Conservation (phyloP, 2,113 vertebrate genomes). For the Mesocricetus auratus region DNA sequence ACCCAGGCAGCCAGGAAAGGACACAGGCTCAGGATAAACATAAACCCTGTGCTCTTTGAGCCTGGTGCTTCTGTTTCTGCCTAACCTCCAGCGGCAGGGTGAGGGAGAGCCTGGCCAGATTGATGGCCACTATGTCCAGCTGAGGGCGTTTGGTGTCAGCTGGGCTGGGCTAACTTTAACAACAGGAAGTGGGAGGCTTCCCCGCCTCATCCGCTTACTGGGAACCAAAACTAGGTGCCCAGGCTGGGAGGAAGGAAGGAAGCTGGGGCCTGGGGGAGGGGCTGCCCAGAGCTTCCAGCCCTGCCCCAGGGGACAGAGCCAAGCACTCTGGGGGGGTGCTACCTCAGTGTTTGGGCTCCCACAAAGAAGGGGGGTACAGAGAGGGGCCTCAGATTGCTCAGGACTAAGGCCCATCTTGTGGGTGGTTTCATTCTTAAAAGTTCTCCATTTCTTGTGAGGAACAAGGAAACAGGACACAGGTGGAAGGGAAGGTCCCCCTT, state of each 20-base stretch:
- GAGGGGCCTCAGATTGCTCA: background rate
- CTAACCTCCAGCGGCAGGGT: background rate
- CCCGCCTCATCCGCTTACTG: slow-evolving; percentile 80
- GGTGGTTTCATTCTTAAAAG: background rate
- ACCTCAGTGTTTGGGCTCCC: background rate
- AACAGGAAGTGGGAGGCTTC: slow-evolving; percentile 88
- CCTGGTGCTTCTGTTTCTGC: slow-evolving; percentile 28
- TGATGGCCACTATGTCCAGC: slow-evolving; percentile 26
- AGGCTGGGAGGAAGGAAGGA: slow-evolving; percentile 77
- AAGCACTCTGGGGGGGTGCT: background rate
- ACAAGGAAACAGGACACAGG: background rate
- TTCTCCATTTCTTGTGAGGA: background rate
- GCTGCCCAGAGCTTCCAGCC: slow-evolving; percentile 8
- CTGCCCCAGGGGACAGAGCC: background rate
- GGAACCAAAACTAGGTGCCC: slow-evolving; percentile 80
- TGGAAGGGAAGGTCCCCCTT: background rate
- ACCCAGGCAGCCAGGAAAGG: background rate
- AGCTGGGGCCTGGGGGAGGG: slow-evolving; percentile 72
- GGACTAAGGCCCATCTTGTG: background rate
- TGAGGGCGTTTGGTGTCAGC: slow-evolving; percentile 72
- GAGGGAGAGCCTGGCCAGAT: background rate
- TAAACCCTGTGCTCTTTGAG: background rate
- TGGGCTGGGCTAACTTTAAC: slow-evolving; percentile 79
- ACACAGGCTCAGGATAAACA: background rate
- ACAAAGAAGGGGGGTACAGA: background rate